Evolutionary conservation across 2,113 vertebrate species (phyloP), one percentile per base, ranked within the genome.

Genomic region (Tympanuchus pallidicinctus): DNA sequence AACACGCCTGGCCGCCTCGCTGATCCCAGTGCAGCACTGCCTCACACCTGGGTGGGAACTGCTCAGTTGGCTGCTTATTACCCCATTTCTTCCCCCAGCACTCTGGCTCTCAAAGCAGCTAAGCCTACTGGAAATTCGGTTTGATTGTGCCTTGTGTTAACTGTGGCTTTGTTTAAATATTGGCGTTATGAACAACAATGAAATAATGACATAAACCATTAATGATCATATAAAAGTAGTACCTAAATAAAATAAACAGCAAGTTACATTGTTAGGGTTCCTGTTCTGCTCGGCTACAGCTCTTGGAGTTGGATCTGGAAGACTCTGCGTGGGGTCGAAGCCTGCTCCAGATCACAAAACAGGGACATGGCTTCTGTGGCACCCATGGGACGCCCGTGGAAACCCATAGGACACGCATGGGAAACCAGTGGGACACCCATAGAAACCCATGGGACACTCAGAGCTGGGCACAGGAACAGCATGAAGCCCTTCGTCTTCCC

Each of bases 1-100:
- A 38, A 52, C 0, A 11, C 59, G 40, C 2, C 0, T n/a, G 65
- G 76, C 59, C 1, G 0, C 47, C 76, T 38, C 50, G 47, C 40
- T 0, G 1, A 18, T n/a, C 47, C 61, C 2, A 6, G 42, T 11
- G 0, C 2, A 0, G 32, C 74, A 11, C 70, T n/a, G 0, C 38
- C 5, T 11, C 28, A 3, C 3, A 9, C 42, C 36, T 6, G 74
- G 70, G 54, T 47, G 3, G 45, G 65, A 66, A 64, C 75, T 76
- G 79, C 82, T 34, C 19, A 47, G 59, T 19, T 2, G 60, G 45
- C 47, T 81, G 80, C 40, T 77, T 71, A 63, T 60, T 70, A 64
- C n/a, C 34, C 45, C 3, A 13, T 38, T 18, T 40, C 25, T 28
- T 19, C 5, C 13, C 1, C 1, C 2, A 6, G 13, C 16, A 34